Conservation (phyloP, 2,888 invertebrate species). For the Platycnemis pennipes region DNA sequence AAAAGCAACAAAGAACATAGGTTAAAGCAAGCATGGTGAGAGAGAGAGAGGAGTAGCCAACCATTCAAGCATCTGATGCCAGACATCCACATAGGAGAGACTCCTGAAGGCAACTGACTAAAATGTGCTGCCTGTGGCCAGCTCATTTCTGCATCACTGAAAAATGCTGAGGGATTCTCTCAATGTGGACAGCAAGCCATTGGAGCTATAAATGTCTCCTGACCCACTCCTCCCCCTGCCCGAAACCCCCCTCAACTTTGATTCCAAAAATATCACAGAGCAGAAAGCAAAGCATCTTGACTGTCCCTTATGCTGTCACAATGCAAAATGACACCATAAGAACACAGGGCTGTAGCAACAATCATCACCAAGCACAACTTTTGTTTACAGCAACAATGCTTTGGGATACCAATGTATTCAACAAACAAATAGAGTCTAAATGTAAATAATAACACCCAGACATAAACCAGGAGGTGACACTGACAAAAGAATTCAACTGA, state of each 20-base stretch:
- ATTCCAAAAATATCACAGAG: conserved; percentile 50
- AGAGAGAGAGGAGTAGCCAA: background rate
- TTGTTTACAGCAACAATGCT: background rate
- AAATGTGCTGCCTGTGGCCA: background rate
- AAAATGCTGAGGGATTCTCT: conserved; percentile 61
- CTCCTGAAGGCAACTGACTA: conserved; percentile 53
- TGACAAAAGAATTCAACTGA: no score
- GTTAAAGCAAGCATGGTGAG: background rate
- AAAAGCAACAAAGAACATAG: background rate
- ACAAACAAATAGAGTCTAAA: no score
- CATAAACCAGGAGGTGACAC: no score
- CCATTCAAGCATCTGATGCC: conserved; percentile 54
- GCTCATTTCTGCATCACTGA: conserved; percentile 62
- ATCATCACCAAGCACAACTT: background rate
- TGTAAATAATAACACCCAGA: no score
- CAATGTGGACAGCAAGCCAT: conserved; percentile 66
- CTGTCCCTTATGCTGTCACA: background rate
- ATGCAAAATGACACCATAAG: conserved; percentile 4
- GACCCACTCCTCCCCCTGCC: conserved; percentile 24
- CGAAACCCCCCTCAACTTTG: conserved; percentile 32
- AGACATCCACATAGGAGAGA: background rate
- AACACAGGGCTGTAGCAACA: background rate
- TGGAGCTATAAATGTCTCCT: conserved; percentile 64
- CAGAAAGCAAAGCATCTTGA: background rate
- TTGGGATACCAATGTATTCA: no score